These are phyloP conservation scores for Agrotis clavis DNA, from an alignment of 2,888 invertebrate species.

Conservation along the genomic window DNA sequence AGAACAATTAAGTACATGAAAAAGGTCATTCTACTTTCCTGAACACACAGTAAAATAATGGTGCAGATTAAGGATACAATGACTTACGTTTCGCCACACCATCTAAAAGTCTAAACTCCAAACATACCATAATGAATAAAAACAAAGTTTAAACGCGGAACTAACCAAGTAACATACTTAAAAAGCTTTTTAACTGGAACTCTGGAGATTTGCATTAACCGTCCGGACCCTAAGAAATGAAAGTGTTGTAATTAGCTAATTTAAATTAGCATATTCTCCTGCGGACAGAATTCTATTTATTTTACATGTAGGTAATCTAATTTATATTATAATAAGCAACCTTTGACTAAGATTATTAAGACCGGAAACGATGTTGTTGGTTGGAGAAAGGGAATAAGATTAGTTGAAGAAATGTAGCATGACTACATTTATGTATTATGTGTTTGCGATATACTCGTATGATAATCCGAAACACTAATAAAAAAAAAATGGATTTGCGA, in stretches of 20 bases:
- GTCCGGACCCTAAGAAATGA: slow-evolving; percentile 48
- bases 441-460: too few species aligned
- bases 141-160: slow-evolving; percentile 19
- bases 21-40: too few species aligned
- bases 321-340: slow-evolving; percentile 41
- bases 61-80: too few species aligned
- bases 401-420: neutral
- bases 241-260: slow-evolving; percentile 59
- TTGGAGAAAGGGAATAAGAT: neutral
- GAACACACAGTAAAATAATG: too few species aligned
- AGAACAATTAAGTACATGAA: too few species aligned
- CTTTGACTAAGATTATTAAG: slow-evolving; percentile 33
- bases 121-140: slow-evolving; percentile 12
- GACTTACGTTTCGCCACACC: too few species aligned
- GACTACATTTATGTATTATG: neutral
- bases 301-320: slow-evolving; percentile 22
- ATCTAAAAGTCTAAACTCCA: too few species aligned
- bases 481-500: too few species aligned
- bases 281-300: slow-evolving; percentile 37
- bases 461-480: too few species aligned
- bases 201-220: slow-evolving; percentile 52
- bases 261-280: slow-evolving; percentile 50
- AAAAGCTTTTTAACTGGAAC: slow-evolving; percentile 53
- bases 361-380: slow-evolving; percentile 5
- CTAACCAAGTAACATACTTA: slow-evolving; percentile 40